These are phyloP conservation scores for Genyomyrus donnyi DNA, from an alignment of 2,113 vertebrate species.

Conservation along the genomic window DNA sequence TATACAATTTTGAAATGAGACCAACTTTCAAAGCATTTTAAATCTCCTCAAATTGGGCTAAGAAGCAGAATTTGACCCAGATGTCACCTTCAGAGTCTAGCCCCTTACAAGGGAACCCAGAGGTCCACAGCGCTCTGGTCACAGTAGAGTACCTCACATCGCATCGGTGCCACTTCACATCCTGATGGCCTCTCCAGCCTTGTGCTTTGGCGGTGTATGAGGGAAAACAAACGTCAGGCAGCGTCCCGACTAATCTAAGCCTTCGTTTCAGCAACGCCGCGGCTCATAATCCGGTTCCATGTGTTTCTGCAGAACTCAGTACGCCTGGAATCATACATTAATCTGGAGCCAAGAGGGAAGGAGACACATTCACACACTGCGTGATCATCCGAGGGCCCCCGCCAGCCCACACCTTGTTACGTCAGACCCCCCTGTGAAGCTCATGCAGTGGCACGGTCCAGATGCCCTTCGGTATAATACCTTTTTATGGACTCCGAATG, in stretches of 20 bases:
- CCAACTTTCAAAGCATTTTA: not conserved
- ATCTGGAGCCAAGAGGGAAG: not conserved
- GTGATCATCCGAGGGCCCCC: not conserved
- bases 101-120: not conserved
- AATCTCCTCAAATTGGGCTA: not conserved
- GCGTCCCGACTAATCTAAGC: not conserved
- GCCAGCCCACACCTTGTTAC: not conserved
- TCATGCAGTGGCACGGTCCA: not conserved
- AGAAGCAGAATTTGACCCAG: not conserved
- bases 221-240: slow-evolving; percentile 13
- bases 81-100: not conserved
- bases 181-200: not conserved
- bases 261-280: slow-evolving; percentile 20
- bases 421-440: not conserved
- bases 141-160: not conserved
- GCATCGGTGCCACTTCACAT: not conserved
- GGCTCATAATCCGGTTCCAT: slow-evolving; percentile 17
- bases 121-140: not conserved
- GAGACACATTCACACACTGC: not conserved
- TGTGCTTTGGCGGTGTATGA: not conserved
- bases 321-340: not conserved
- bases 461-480: not conserved
- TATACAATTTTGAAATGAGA: not conserved
- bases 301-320: slow-evolving; percentile 16
- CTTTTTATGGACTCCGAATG: slow-evolving; percentile 9